Evolutionary conservation across 2,888 invertebrate species (phyloP).

Genomic region (Argyresthia albistria): DNA sequence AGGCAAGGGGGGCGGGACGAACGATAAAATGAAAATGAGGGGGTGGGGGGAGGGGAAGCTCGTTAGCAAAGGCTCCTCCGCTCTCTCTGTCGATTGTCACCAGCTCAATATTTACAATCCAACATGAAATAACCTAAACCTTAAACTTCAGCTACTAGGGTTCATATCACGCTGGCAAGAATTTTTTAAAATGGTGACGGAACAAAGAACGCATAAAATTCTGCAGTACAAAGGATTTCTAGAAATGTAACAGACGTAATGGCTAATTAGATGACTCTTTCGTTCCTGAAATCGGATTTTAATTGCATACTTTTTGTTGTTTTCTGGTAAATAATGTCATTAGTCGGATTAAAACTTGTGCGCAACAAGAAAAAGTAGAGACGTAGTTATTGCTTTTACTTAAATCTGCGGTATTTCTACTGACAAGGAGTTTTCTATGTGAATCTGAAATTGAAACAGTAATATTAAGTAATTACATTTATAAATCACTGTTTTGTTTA

Average conservation of each 20-base stretch:
- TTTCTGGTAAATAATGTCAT: no score
- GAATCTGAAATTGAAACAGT: no score
- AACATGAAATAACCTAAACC: constrained; percentile 13
- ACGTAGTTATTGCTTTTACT: background rate
- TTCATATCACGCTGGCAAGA: background rate
- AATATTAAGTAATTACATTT: no score
- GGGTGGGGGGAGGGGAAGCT: constrained; percentile 31
- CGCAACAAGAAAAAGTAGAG: no score
- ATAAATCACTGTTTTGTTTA: no score
- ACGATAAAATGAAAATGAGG: constrained; percentile 59
- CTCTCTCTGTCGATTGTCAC: constrained; percentile 51
- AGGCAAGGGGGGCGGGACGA: constrained; percentile 30
- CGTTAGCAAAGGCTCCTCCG: constrained; percentile 52
- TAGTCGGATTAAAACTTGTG: no score
- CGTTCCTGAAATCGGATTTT: no score
- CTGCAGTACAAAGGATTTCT: constrained; percentile 63
- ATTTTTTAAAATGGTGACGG: constrained; percentile 40
- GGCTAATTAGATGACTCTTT: constrained; percentile 42
- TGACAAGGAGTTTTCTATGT: no score
- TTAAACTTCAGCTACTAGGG: constrained; percentile 19
- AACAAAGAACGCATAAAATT: constrained; percentile 63
- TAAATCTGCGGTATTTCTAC: no score
- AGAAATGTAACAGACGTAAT: constrained; percentile 60
- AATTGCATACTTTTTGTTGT: no score
- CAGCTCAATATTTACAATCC: constrained; percentile 41